These are phyloP conservation scores for Epizoanthus stellaris DNA, from an alignment of 92 coral and sea anemone genomes.

Conservation along the genomic window DNA sequence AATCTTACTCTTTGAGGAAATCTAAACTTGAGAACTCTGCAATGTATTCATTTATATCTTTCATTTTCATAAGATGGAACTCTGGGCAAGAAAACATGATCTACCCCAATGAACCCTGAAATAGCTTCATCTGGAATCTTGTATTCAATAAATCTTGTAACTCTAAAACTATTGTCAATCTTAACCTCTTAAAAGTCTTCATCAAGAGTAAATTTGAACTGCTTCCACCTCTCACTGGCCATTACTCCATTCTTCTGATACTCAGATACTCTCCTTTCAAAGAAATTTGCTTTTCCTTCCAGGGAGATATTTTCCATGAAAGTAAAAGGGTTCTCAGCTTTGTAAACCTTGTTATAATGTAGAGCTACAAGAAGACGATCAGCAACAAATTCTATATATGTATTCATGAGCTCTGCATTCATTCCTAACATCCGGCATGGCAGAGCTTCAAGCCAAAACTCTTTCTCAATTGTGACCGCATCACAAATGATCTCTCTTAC, in stretches of 20 bases:
- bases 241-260: constrained; percentile 80
- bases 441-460: constrained; percentile 72
- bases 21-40: too few relatives aligned
- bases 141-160: too few relatives aligned
- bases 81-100: too few relatives aligned
- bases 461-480: constrained; percentile 79
- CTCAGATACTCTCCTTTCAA: constrained; percentile 75
- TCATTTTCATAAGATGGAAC: too few relatives aligned
- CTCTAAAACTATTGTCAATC: too few relatives aligned
- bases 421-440: constrained; percentile 75
- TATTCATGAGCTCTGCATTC: constrained; percentile 71
- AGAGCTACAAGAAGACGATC: constrained; percentile 74
- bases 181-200: constrained; percentile 61
- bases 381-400: constrained; percentile 83
- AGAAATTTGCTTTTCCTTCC: constrained; percentile 81
- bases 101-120: too few relatives aligned
- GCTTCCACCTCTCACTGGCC: constrained; percentile 56
- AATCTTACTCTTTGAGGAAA: too few relatives aligned
- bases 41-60: too few relatives aligned
- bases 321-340: constrained; percentile 65
- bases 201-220: constrained; percentile 67
- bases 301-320: constrained; percentile 85
- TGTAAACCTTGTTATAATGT: constrained; percentile 57
- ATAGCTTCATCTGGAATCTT: too few relatives aligned
- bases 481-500: constrained; percentile 68